A percentile compares a stretch with the other conserved stretches of the same genome.
These are phyloP conservation scores for Puffinus mauretanicus DNA, from an alignment of 2,113 vertebrate species.

Conservation along the genomic window DNA sequence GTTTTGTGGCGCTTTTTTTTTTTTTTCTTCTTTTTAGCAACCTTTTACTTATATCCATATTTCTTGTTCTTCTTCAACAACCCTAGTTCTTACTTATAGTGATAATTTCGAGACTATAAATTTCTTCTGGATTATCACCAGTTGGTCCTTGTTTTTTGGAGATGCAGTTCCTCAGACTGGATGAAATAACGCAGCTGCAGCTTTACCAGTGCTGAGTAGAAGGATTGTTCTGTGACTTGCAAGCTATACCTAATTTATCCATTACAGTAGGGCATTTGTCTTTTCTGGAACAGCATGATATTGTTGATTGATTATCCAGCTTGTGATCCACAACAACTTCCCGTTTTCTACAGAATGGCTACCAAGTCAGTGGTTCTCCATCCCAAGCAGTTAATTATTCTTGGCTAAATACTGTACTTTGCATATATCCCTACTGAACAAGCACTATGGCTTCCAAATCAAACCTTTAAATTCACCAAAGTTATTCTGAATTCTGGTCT, in stretches of 20 bases:
- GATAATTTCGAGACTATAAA: background rate
- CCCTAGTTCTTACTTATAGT: background rate
- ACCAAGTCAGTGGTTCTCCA: background rate
- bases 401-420: background rate
- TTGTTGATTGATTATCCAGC: background rate
- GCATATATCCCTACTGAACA: background rate
- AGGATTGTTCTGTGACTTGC: background rate
- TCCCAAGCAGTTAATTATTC: background rate
- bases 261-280: background rate
- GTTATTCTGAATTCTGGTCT: background rate
- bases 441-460: background rate
- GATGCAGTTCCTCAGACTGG: background rate
- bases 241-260: background rate
- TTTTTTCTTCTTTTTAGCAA: background rate
- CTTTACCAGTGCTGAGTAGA: background rate
- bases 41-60: background rate
- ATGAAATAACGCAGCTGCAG: background rate
- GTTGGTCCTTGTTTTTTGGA: background rate
- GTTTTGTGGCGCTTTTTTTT: background rate
- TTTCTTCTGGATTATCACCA: background rate
- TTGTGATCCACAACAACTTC: conserved; percentile 1
- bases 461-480: background rate
- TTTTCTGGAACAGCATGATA: background rate
- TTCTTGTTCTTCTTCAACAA: background rate
- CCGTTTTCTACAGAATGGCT: background rate